A percentile compares a stretch with the other conserved stretches of the same genome.
Conservation (phyloP, 2,113 vertebrate species). For the Sinocyclocheilus anshuiensis region DNA sequence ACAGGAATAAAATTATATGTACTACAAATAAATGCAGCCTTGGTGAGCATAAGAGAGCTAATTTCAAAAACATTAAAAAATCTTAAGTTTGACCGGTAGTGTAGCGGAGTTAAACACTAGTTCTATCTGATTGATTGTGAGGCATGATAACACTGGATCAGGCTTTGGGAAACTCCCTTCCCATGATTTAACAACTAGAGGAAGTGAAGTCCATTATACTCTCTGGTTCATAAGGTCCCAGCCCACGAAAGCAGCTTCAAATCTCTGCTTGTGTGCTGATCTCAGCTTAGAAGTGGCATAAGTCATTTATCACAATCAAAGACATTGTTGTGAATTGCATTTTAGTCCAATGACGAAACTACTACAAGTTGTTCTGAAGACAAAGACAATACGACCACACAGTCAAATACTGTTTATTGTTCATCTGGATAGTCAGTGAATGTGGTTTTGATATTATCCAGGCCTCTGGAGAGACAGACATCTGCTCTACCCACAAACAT, state of each 20-base stretch:
- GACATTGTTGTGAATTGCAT: constrained; percentile 1
- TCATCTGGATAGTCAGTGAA: neutral
- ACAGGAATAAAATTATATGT: no score
- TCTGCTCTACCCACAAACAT: constrained; percentile 9
- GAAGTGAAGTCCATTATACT: constrained; percentile 48
- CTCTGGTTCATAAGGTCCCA: constrained; percentile 27
- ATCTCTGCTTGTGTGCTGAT: neutral
- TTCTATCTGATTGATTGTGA: no score
- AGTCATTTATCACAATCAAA: neutral
- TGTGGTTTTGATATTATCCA: constrained; percentile 12
- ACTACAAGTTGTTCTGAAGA: neutral
- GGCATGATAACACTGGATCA: neutral
- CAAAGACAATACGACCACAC: neutral
- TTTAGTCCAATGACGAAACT: neutral
- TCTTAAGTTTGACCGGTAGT: no score
- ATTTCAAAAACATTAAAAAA: no score
- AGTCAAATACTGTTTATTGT: constrained; percentile 36
- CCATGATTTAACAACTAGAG: constrained; percentile 35
- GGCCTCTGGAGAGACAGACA: constrained; percentile 14
- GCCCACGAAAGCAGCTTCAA: neutral
- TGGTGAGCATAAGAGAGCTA: no score
- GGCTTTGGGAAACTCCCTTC: constrained; percentile 48
- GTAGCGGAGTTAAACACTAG: no score
- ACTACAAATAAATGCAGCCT: no score
- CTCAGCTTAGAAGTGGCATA: neutral